Evolutionary conservation across 2,888 invertebrate species (phyloP), one percentile per base, ranked within the genome.

Genomic region (Eupithecia inturbata): DNA sequence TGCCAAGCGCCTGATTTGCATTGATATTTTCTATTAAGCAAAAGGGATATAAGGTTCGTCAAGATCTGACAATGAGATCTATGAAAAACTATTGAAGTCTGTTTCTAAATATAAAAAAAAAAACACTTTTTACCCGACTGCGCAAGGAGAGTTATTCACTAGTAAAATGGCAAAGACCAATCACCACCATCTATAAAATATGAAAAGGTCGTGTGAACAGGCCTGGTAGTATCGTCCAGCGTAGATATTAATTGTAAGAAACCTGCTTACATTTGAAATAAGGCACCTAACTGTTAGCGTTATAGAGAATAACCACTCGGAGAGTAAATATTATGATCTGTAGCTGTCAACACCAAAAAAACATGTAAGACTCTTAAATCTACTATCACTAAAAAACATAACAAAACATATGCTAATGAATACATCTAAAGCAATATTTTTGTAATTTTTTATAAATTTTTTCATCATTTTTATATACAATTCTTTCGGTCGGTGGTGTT

Each of bases 371-470:
- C 76, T 69, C 80, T 82, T 82, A 78, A 16, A 28, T 57, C 79
- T 82, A 82, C 45, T 80, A 81, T 82, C 80, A 81, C 80, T 82
- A 79, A 81, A 79, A 79, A 80, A 82, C 81, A 71, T 82, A 82
- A 82, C 82, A 82, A 81, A 80, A 79, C 26, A 76, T 72, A 75
- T 68, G 68, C 71, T 75, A 76, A 73, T 28, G 49, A 72, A 64
- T 76, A 75, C 72, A 66, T 66, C 78, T 79, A 80, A 80, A 78
- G 78, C 79, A 49, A 77, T 77, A 72, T 72, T 78, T 77, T 74
- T 71, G 68, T 73, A 68, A 73, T 73, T 76, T 72, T n/a, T 67
- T 75, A n/a, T n/a, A 5, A 22, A 22, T 39, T 75, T 77, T 76
- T 77, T 75, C 76, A 73, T 70, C 31, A 19, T 7, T 33, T 36